These are phyloP conservation scores for Cheumatopsyche charites DNA, from an alignment of 1,140 invertebrate genomes.

Conservation along the genomic window DNA sequence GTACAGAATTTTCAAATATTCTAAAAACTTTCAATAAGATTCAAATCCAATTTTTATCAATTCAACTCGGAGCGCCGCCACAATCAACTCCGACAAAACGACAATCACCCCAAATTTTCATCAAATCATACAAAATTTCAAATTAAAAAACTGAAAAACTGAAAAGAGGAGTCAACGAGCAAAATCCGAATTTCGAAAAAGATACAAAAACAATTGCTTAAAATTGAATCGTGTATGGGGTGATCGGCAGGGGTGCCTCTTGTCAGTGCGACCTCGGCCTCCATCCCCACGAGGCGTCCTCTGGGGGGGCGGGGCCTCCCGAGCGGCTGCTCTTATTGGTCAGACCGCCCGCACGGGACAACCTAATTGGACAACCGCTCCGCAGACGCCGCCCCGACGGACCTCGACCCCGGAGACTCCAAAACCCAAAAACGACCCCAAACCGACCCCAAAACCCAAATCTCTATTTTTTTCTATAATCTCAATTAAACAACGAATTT, in stretches of 20 bases:
- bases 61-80: too few species aligned
- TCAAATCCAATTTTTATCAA: too few species aligned
- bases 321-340: slow-evolving; percentile 48
- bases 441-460: not conserved
- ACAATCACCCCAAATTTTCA: too few species aligned
- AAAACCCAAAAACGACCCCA: slow-evolving; percentile 47
- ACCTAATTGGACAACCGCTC: slow-evolving; percentile 47
- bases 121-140: too few species aligned
- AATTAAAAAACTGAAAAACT: too few species aligned
- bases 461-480: not conserved
- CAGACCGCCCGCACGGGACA: slow-evolving; percentile 43
- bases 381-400: slow-evolving; percentile 38
- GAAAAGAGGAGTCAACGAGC: too few species aligned
- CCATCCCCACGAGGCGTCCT: slow-evolving; percentile 43
- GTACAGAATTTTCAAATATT: too few species aligned
- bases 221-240: slow-evolving; percentile 5
- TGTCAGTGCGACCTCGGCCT: slow-evolving; percentile 15
- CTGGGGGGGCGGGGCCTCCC: slow-evolving; percentile 45
- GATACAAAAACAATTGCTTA: too few species aligned
- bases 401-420: slow-evolving; percentile 17
- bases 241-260: not conserved
- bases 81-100: too few species aligned
- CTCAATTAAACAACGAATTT: not conserved
- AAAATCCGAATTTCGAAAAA: too few species aligned
- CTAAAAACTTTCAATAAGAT: too few species aligned